A percentile compares a stretch with the other conserved stretches of the same genome.
phyloP scores from a whole-genome alignment of 2,113 vertebrate species.

The Marmota flaviventris region DNA sequence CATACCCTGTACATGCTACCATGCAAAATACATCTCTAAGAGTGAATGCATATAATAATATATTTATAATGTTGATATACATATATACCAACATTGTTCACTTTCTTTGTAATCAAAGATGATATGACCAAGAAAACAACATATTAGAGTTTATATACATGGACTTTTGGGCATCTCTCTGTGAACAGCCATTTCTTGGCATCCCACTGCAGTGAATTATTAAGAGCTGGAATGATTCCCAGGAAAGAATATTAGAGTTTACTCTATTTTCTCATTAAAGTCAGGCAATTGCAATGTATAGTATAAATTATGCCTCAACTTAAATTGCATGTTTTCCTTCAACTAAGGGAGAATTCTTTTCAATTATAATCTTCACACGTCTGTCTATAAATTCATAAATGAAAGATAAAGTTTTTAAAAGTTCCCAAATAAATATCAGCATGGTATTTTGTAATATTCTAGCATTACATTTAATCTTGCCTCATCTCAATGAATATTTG shows the following conservation, averaged over 20 bases:
- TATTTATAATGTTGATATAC: too few species aligned
- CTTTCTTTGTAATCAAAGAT: constrained; percentile 67
- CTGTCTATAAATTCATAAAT: constrained; percentile 78
- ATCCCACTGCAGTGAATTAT: constrained; percentile 58
- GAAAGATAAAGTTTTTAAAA: constrained; percentile 68
- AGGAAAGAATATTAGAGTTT: constrained; percentile 79
- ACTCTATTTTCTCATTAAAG: constrained; percentile 84
- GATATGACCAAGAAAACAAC: constrained; percentile 47
- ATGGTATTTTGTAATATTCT: constrained; percentile 39
- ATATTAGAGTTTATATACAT: constrained; percentile 43
- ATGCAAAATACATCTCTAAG: background rate
- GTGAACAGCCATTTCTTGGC: constrained; percentile 78
- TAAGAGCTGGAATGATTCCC: constrained; percentile 79
- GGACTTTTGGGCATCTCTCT: constrained; percentile 37
- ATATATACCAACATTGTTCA: background rate
- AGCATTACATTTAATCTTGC: constrained; percentile 44
- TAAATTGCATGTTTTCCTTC: constrained; percentile 83
- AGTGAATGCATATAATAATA: background rate
- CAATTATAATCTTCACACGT: constrained; percentile 70
- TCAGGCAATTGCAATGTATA: constrained; percentile 75
- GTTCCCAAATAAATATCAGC: constrained; percentile 68
- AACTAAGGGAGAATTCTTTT: constrained; percentile 79
- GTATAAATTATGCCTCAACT: constrained; percentile 79
- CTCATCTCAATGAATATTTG: constrained; percentile 4
- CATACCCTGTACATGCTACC: background rate